These are phyloP conservation scores for Calycopis cecrops DNA, from an alignment of 1,140 invertebrate genomes.

Conservation along the genomic window DNA sequence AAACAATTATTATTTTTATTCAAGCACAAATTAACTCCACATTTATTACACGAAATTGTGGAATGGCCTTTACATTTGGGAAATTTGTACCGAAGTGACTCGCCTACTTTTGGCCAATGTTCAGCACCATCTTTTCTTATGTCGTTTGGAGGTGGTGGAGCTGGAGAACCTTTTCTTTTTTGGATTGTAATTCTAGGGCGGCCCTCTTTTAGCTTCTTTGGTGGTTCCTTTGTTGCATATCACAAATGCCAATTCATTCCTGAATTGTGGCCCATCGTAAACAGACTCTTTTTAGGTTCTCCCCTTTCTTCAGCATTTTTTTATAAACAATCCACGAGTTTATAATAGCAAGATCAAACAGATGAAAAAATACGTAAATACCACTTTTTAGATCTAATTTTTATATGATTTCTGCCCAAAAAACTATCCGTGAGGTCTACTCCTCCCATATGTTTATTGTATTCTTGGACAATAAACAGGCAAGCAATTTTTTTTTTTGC, in stretches of 20 bases:
- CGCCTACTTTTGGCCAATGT: slow-evolving; percentile 40
- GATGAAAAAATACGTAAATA: slow-evolving; percentile 41
- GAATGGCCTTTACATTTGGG: slow-evolving; percentile 40
- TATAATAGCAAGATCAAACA: slow-evolving; percentile 41
- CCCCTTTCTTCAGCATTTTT: slow-evolving; percentile 40
- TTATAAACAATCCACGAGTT: slow-evolving; percentile 45
- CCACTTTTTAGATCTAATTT: slow-evolving; percentile 44
- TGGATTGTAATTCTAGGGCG: slow-evolving; percentile 33
- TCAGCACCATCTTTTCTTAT: slow-evolving; percentile 40
- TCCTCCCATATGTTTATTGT: slow-evolving; percentile 47
- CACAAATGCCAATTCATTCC: slow-evolving; percentile 44
- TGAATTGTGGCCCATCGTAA: slow-evolving; percentile 43
- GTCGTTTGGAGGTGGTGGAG: slow-evolving; percentile 36
- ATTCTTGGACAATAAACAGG: slow-evolving; percentile 35
- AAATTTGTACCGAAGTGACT: slow-evolving; percentile 33
- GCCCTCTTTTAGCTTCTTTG: slow-evolving; percentile 45
- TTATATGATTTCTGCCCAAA: slow-evolving; percentile 53
- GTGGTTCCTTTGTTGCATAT: slow-evolving; percentile 41
- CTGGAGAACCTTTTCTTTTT: slow-evolving; percentile 38
- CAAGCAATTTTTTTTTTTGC: slow-evolving; percentile 34
- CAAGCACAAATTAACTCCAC: slow-evolving; percentile 33
- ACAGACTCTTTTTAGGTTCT: slow-evolving; percentile 34
- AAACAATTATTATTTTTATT: slow-evolving; percentile 39
- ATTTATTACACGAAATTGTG: slow-evolving; percentile 37
- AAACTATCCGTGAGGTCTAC: slow-evolving; percentile 64